Conservation (phyloP, 2,797 vertebrate species). For the Enteromius fasciolatus region DNA sequence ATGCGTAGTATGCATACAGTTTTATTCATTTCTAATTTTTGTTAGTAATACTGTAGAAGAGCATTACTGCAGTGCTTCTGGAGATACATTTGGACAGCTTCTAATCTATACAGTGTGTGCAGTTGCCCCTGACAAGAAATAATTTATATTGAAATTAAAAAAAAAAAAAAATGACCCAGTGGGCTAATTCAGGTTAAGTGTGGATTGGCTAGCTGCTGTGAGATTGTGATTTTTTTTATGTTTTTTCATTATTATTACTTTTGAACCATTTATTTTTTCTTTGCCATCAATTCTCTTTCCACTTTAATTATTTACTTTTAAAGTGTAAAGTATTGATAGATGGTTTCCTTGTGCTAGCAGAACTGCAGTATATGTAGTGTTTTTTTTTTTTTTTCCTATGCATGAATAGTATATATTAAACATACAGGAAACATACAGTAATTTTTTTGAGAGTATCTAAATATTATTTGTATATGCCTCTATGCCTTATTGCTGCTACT, state of each 20-base stretch:
- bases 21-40: background rate
- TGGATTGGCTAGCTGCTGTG: slow-evolving; percentile 15
- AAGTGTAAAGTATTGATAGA: slow-evolving; percentile 40
- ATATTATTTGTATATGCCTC: background rate
- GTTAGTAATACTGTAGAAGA: background rate
- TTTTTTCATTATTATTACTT: slow-evolving; percentile 57
- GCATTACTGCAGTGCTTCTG: background rate
- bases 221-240: slow-evolving; percentile 54
- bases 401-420: no score
- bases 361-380: slow-evolving; percentile 46
- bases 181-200: slow-evolving; percentile 51
- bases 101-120: background rate
- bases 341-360: slow-evolving; percentile 68
- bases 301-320: slow-evolving; percentile 70
- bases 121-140: slow-evolving; percentile 13
- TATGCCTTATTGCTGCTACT: background rate
- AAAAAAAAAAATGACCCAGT: background rate
- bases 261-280: slow-evolving; percentile 49
- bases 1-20: background rate
- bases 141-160: slow-evolving; percentile 18
- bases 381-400: background rate
- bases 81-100: slow-evolving; percentile 25
- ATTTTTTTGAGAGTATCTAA: background rate
- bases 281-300: slow-evolving; percentile 64
- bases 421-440: background rate